Conservation (phyloP, 2,113 vertebrate species). For the Marcusenius ussheri region DNA sequence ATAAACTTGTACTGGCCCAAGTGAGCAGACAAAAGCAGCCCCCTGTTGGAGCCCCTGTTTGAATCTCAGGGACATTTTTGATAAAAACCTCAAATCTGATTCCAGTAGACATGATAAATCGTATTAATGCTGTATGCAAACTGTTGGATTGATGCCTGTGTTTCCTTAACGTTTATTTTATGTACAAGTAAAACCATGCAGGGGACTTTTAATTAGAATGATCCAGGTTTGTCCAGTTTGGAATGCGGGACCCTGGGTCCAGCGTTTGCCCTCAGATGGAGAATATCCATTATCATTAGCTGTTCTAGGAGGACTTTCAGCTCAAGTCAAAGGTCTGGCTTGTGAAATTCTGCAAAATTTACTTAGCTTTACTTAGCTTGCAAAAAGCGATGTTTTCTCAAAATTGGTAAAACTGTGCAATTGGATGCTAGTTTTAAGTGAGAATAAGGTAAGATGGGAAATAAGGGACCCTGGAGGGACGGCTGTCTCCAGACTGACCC, state of each 20-base stretch:
- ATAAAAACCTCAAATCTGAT: neutral
- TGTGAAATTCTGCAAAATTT: neutral
- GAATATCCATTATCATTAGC: neutral
- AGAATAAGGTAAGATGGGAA: neutral
- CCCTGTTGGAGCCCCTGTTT: neutral
- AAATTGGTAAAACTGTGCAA: neutral
- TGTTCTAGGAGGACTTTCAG: neutral
- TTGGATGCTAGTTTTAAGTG: neutral
- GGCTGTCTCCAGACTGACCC: neutral
- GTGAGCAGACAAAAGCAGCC: neutral
- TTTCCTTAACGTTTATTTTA: neutral
- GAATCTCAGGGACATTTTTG: neutral
- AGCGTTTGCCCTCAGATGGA: neutral
- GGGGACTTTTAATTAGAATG: neutral
- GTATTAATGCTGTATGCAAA: neutral
- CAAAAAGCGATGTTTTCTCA: neutral
- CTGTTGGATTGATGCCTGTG: neutral
- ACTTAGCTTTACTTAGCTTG: neutral
- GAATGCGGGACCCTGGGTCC: neutral
- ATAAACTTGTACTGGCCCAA: neutral
- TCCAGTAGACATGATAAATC: neutral
- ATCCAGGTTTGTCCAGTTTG: neutral
- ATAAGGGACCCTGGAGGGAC: neutral
- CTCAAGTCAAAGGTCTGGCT: neutral
- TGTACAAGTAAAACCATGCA: neutral